These are phyloP conservation scores for Ispidina picta DNA, from an alignment of 2,797 vertebrate genomes.

Conservation along the genomic window DNA sequence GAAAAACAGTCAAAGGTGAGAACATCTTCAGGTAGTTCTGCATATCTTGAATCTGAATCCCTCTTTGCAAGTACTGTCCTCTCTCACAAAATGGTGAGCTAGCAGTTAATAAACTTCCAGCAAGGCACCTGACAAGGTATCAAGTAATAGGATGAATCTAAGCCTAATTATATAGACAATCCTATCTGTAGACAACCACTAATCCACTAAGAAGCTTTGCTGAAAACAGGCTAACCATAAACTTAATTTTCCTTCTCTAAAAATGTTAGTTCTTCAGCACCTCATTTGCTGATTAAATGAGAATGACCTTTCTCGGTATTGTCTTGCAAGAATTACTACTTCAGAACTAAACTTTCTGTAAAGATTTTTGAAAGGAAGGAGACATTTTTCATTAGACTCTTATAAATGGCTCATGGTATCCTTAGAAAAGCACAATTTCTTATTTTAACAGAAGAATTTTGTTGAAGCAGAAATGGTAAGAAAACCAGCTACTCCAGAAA, in stretches of 20 bases:
- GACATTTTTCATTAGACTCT: not conserved
- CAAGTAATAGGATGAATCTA: slow-evolving; percentile 29
- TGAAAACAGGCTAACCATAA: slow-evolving; percentile 12
- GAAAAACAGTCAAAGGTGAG: not conserved
- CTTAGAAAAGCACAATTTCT: not conserved
- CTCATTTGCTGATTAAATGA: not conserved
- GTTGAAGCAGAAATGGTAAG: not conserved
- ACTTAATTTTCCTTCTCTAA: slow-evolving; percentile 3
- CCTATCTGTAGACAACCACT: slow-evolving; percentile 9
- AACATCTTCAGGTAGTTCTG: not conserved
- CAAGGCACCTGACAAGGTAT: slow-evolving; percentile 2
- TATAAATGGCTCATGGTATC: not conserved
- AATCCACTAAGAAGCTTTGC: slow-evolving; percentile 30
- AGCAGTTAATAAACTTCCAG: not conserved
- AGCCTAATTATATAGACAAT: slow-evolving; percentile 30
- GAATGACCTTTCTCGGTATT: not conserved
- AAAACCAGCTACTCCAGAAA: not conserved
- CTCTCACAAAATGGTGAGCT: not conserved
- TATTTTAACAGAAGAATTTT: not conserved
- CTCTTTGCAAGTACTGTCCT: not conserved
- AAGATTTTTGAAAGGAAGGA: not conserved
- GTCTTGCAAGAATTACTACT: not conserved
- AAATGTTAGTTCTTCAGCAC: not conserved
- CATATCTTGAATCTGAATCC: not conserved
- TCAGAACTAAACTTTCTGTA: not conserved